Percentiles rank a stretch among this genome's conserved stretches.
phyloP scores from a whole-genome alignment of 2,113 vertebrate species.

The Isichthys henryi region DNA sequence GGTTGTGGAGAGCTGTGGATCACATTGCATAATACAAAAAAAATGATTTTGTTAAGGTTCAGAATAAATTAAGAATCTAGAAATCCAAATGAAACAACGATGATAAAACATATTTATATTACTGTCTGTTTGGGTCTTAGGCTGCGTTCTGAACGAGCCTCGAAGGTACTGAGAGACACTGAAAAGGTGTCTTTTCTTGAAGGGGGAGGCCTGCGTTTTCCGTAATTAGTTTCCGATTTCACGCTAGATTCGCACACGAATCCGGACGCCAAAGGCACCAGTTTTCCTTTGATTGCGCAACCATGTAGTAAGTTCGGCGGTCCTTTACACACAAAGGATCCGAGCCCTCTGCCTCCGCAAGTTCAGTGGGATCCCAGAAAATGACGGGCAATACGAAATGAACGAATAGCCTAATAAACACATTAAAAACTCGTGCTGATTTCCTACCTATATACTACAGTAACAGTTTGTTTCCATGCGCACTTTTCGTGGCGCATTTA shows the following conservation, averaged over 20 bases:
- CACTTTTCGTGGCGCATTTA: not conserved
- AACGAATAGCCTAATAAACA: not conserved
- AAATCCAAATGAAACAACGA: not conserved
- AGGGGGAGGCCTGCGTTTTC: not conserved
- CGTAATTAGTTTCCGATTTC: conserved; percentile 11
- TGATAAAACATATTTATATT: not conserved
- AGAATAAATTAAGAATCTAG: not conserved
- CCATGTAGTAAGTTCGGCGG: not conserved
- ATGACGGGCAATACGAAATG: not conserved
- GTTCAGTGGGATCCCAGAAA: not conserved
- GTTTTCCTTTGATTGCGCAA: not conserved
- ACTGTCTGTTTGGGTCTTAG: not conserved
- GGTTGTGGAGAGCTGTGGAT: not conserved
- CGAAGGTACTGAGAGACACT: not conserved
- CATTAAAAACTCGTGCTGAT: not conserved
- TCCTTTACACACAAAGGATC: not conserved
- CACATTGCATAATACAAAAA: not conserved
- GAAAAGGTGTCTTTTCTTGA: not conserved
- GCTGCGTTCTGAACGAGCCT: not conserved
- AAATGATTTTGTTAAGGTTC: not conserved
- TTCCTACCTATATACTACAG: not conserved
- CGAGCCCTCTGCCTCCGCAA: not conserved
- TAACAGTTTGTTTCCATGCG: not conserved
- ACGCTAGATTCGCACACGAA: not conserved
- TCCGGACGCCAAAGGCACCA: not conserved